A percentile compares a stretch with the other conserved stretches of the same genome.
Conservation (phyloP, 1,140 invertebrate species). For the Forficula auricularia region DNA sequence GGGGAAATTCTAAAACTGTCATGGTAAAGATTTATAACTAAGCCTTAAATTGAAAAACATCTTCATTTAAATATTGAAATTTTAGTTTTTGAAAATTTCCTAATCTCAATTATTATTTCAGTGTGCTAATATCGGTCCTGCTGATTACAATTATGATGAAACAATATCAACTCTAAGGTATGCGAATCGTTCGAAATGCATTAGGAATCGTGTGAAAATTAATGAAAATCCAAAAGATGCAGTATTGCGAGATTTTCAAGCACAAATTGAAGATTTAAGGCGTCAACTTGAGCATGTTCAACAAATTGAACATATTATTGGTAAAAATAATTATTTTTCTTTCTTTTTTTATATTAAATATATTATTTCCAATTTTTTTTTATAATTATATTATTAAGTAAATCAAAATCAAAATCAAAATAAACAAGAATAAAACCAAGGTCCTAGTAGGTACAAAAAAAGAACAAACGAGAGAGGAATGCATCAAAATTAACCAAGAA, state of each 20-base stretch:
- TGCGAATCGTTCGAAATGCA: conserved; percentile 93
- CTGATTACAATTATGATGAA: conserved; percentile 93
- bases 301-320: too few relatives aligned
- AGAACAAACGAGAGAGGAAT: too few relatives aligned
- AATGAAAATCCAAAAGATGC: conserved; percentile 99
- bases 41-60: not conserved
- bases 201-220: conserved; percentile 86
- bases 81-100: too few relatives aligned
- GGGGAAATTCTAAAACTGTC: conserved; percentile 91
- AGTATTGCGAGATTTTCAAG: conserved; percentile 82
- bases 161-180: conserved; percentile 92
- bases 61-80: not conserved
- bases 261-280: conserved; percentile 84
- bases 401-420: too few relatives aligned
- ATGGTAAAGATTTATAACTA: conserved; percentile 57
- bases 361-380: too few relatives aligned
- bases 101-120: conserved; percentile 25
- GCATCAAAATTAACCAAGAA: too few relatives aligned
- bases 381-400: not conserved
- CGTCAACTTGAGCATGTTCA: conserved; percentile 58
- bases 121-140: conserved; percentile 88
- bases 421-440: too few relatives aligned
- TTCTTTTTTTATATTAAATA: conserved; percentile 1
- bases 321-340: conserved; percentile 7
- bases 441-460: too few relatives aligned